These are phyloP conservation scores for Geophilus truncorum DNA, from an alignment of 2,888 invertebrate species.

Conservation along the genomic window DNA sequence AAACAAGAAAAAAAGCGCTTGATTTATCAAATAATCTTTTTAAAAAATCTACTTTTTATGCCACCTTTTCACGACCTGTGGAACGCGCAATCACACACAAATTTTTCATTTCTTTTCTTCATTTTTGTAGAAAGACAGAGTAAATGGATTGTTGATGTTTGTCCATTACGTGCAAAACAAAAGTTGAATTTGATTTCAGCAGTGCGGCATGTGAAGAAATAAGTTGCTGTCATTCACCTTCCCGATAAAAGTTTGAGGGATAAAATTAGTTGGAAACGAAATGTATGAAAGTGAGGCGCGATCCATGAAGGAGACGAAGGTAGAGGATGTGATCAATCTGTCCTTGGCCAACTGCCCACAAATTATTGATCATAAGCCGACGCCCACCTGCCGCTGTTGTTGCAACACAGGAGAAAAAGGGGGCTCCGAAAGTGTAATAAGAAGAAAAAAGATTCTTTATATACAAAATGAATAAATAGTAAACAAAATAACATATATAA, in stretches of 20 bases:
- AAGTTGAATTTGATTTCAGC: neutral
- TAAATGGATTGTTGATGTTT: neutral
- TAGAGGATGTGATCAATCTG: constrained; percentile 22
- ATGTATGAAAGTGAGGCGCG: constrained; percentile 4
- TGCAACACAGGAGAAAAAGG: neutral
- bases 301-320: constrained; percentile 14
- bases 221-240: neutral
- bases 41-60: neutral
- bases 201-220: neutral
- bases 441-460: neutral
- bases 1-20: neutral
- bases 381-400: constrained; percentile 18
- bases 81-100: neutral
- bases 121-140: neutral
- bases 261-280: neutral
- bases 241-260: neutral
- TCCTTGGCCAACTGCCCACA: constrained; percentile 27
- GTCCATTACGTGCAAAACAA: neutral
- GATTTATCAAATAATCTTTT: neutral
- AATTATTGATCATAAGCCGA: constrained; percentile 22
- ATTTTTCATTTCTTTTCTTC: too few species aligned
- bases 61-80: neutral
- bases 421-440: neutral
- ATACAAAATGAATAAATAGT: neutral
- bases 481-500: neutral